Conservation (phyloP, 2,113 vertebrate genomes). For the Zosterops hypoxanthus region DNA sequence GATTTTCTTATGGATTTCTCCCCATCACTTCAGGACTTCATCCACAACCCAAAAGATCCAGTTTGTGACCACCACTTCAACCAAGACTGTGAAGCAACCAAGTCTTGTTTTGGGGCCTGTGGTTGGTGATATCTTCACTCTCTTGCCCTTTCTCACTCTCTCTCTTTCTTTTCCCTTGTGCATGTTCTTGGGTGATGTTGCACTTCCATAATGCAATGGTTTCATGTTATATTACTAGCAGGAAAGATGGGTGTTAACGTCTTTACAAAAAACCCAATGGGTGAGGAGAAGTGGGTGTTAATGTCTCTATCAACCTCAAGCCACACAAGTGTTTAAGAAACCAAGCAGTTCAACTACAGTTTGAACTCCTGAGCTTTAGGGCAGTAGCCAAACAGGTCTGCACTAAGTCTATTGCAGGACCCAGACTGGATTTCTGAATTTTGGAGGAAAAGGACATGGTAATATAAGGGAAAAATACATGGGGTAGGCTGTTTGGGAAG, state of each 20-base stretch:
- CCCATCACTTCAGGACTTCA: not conserved
- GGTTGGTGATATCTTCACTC: not conserved
- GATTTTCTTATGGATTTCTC: not conserved
- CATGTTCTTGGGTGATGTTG: not conserved
- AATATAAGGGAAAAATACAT: not conserved
- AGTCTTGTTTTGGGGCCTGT: accelerated
- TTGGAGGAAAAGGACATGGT: not conserved
- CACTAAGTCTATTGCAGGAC: not conserved
- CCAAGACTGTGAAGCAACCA: not conserved
- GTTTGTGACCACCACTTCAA: not conserved
- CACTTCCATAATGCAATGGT: not conserved
- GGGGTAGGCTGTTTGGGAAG: not conserved
- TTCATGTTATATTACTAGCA: not conserved
- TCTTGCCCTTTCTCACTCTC: not conserved
- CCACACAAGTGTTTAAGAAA: not conserved
- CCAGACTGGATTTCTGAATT: not conserved
- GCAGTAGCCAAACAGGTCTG: accelerated
- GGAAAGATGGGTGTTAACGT: not conserved
- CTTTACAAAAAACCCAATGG: not conserved
- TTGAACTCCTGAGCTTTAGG: not conserved
- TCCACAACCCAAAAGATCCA: accelerated
- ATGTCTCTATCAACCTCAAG: not conserved
- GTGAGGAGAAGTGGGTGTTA: not conserved
- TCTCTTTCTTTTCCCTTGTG: not conserved
- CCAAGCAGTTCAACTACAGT: not conserved